phyloP scores from a whole-genome alignment of 1,140 invertebrate species.

The Whitmania pigra region DNA sequence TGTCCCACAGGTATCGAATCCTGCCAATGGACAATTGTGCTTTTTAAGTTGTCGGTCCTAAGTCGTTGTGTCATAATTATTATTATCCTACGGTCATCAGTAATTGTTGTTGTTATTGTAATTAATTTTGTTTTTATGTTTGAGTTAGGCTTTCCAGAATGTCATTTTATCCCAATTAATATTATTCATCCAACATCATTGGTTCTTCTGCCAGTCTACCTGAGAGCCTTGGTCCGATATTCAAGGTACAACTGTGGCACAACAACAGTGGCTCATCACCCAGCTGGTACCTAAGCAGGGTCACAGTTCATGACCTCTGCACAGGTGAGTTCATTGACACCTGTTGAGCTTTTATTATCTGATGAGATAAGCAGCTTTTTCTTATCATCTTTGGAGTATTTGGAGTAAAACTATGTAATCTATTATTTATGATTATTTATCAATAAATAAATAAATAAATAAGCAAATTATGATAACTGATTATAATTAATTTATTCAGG shows the following conservation, averaged over 20 bases:
- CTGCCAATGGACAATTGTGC: too few species aligned
- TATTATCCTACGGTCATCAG: too few species aligned
- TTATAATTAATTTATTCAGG: slow-evolving; percentile 28
- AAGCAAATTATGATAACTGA: too few species aligned
- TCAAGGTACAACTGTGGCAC: slow-evolving; percentile 41
- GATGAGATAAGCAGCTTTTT: too few species aligned
- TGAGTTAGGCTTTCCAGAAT: background rate
- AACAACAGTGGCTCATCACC: slow-evolving; percentile 38
- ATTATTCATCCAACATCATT: background rate
- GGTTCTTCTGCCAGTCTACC: slow-evolving; percentile 31
- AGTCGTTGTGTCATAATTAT: background rate
- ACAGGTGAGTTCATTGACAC: slow-evolving; percentile 24
- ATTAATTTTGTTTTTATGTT: background rate
- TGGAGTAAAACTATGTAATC: too few species aligned
- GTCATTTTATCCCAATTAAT: background rate
- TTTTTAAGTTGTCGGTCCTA: too few species aligned
- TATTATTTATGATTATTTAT: too few species aligned
- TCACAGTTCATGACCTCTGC: slow-evolving; percentile 36
- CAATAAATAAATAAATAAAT: too few species aligned
- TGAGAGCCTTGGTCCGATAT: slow-evolving; percentile 36
- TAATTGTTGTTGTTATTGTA: slow-evolving; percentile 11
- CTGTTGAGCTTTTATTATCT: background rate
- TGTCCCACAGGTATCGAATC: too few species aligned
- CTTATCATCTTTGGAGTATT: too few species aligned
- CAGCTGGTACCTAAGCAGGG: slow-evolving; percentile 38